phyloP scores from a whole-genome alignment of 2,888 invertebrate genomes.

The Leptinotarsa juncta region DNA sequence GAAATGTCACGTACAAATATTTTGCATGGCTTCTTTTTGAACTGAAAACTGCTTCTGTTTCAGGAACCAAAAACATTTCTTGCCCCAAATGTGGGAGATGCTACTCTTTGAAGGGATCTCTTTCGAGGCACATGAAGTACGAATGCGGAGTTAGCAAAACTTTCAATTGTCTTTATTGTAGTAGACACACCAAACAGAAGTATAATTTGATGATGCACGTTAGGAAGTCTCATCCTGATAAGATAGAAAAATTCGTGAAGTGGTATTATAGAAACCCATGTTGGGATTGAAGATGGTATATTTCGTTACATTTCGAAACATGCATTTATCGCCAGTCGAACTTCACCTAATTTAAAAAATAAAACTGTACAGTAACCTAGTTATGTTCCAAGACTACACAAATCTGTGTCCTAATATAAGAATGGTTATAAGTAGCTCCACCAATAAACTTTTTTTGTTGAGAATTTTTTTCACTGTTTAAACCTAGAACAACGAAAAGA shows the following conservation, averaged over 20 bases:
- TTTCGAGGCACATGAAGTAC: slow-evolving; percentile 51
- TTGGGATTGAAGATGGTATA: not conserved
- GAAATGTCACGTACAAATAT: not conserved
- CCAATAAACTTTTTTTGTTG: too few species aligned
- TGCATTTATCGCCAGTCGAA: too few species aligned
- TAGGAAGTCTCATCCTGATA: slow-evolving; percentile 27
- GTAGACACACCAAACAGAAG: slow-evolving; percentile 33
- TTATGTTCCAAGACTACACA: too few species aligned
- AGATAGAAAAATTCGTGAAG: slow-evolving; percentile 24
- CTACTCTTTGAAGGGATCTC: slow-evolving; percentile 30
- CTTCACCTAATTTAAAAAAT: too few species aligned
- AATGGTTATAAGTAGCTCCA: too few species aligned
- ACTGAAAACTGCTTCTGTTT: not conserved
- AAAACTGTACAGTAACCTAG: too few species aligned
- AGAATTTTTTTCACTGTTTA: too few species aligned
- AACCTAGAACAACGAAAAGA: too few species aligned
- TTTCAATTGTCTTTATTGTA: slow-evolving; percentile 54
- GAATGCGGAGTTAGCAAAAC: slow-evolving; percentile 51
- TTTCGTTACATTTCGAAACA: not conserved
- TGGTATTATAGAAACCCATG: slow-evolving; percentile 24
- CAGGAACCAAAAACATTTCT: slow-evolving; percentile 10
- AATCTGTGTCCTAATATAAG: too few species aligned
- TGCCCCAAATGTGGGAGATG: slow-evolving; percentile 32
- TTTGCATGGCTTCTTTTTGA: too few species aligned
- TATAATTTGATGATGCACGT: slow-evolving; percentile 38